Evolutionary conservation across 2,113 vertebrate species (phyloP).

Genomic region (Ophthalmolycus amberensis): DNA sequence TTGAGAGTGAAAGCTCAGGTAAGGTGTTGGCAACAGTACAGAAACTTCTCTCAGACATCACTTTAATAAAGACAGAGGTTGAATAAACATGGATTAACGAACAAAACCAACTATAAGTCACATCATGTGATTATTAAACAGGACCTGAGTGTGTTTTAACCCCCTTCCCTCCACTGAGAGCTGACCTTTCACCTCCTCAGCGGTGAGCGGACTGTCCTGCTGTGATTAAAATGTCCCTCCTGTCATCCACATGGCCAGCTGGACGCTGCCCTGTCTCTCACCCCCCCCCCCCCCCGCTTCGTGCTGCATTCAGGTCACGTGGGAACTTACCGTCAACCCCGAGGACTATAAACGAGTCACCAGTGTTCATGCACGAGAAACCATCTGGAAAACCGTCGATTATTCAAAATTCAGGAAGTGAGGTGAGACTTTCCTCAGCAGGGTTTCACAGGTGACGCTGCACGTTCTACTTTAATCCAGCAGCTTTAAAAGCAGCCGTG

Average conservation of each 20-base stretch:
- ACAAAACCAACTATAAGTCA: too few species aligned
- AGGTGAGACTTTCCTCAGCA: slow-evolving; percentile 4
- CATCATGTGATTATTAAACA: background rate
- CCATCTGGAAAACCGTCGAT: background rate
- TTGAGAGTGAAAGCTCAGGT: too few species aligned
- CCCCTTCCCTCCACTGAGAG: background rate
- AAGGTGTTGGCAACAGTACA: too few species aligned
- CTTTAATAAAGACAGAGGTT: too few species aligned
- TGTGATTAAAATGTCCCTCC: slow-evolving; percentile 62
- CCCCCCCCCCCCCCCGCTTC: background rate
- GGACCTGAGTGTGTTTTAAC: background rate
- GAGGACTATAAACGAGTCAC: background rate
- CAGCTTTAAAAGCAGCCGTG: background rate
- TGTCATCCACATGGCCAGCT: slow-evolving; percentile 19
- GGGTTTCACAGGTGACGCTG: background rate
- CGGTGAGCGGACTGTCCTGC: slow-evolving; percentile 25
- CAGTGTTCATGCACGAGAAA: background rate
- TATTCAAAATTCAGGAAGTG: slow-evolving; percentile 14
- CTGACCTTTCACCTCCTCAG: slow-evolving; percentile 37
- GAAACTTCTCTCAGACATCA: too few species aligned
- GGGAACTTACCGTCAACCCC: slow-evolving; percentile 10
- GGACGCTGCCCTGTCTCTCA: background rate
- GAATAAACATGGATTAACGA: too few species aligned
- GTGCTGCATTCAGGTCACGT: slow-evolving; percentile 21
- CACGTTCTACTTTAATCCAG: background rate